Conservation (phyloP, 2,113 vertebrate species). For the Sinocyclocheilus anshuiensis region DNA sequence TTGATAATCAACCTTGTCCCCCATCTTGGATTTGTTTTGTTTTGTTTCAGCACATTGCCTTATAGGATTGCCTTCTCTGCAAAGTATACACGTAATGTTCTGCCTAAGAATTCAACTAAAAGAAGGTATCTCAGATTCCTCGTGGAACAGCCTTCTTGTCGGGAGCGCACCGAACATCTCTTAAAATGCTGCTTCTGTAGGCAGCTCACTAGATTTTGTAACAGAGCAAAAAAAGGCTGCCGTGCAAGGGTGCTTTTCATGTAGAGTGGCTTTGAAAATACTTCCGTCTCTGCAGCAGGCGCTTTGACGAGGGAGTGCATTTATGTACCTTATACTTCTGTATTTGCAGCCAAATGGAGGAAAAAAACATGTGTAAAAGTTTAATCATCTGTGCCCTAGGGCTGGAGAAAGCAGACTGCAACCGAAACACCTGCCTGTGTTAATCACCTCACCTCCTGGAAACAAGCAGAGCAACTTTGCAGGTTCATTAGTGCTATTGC, state of each 20-base stretch:
- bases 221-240: conserved; percentile 4
- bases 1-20: not conserved
- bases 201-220: conserved; percentile 8
- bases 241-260: conserved; percentile 22
- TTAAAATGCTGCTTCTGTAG: not conserved
- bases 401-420: conserved; percentile 37
- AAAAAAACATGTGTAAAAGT: conserved; percentile 50
- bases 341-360: conserved; percentile 45
- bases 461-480: conserved; percentile 49
- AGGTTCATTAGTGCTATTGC: conserved; percentile 55
- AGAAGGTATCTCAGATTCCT: not conserved
- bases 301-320: conserved; percentile 41
- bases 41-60: not conserved
- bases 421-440: conserved; percentile 52
- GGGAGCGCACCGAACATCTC: not conserved
- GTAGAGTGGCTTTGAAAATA: conserved; percentile 25
- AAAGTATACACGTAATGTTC: not conserved
- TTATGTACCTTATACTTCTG: conserved; percentile 42
- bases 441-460: conserved; percentile 58
- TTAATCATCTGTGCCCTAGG: conserved; percentile 51
- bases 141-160: not conserved
- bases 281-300: not conserved
- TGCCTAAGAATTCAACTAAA: not conserved
- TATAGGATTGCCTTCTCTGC: not conserved
- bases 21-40: not conserved